These are phyloP conservation scores for Muricea muricata DNA, from an alignment of 92 coral and sea anemone genomes.

Conservation along the genomic window DNA sequence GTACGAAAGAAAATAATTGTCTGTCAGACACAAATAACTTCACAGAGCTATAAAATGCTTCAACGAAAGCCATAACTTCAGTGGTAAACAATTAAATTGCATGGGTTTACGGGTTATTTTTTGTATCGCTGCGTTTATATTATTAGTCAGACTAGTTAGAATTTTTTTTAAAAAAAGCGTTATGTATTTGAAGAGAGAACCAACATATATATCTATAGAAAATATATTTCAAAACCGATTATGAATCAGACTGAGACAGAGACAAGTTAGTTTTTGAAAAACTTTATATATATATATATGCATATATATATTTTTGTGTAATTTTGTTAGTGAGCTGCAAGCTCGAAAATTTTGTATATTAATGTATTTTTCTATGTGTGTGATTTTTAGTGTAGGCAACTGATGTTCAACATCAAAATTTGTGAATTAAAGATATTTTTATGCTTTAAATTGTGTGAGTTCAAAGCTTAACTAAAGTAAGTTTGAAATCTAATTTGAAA, in stretches of 20 bases:
- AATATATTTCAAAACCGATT: conserved; percentile 10
- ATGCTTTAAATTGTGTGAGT: background rate
- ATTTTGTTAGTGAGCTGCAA: conserved; percentile 13
- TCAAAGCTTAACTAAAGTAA: too few relatives aligned
- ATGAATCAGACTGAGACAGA: conserved; percentile 16
- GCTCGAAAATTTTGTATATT: conserved; percentile 35
- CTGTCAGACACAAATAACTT: background rate
- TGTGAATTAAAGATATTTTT: conserved; percentile 12
- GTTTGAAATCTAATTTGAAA: too few relatives aligned
- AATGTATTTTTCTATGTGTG: conserved; percentile 37
- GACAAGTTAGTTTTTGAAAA: conserved; percentile 31
- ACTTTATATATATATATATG: conserved; percentile 23
- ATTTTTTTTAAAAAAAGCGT: background rate
- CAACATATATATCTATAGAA: conserved; percentile 1
- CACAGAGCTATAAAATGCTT: background rate
- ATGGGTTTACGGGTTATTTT: background rate
- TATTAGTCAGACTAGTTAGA: conserved; percentile 12
- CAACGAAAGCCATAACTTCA: background rate
- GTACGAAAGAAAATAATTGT: too few relatives aligned
- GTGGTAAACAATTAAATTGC: background rate
- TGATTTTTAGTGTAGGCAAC: background rate
- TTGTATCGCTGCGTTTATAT: background rate
- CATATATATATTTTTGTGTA: conserved; percentile 30
- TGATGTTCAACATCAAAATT: conserved; percentile 15
- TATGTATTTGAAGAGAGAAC: background rate